Base-by-base conservation (phyloP, 2,888 invertebrate genomes). In the Tetragonisca angustula region DNA sequence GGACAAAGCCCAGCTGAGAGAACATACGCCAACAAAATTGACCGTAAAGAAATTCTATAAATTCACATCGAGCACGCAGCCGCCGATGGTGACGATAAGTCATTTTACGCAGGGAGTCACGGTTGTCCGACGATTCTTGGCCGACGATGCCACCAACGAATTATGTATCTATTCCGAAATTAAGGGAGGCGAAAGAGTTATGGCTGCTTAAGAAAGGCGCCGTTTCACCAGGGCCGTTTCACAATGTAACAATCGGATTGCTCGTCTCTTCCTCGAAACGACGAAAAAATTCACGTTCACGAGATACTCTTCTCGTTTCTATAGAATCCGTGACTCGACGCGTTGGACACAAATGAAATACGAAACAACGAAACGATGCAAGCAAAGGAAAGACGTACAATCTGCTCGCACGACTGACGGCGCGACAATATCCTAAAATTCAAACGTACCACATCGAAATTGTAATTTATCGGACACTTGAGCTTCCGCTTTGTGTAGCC, bases 271-370 rank as follows among this genome's bases (percentile, higher is more conserved):
- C 61, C 79, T 81, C 87, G 87, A 27, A 91, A 88, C 88, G 86
- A 79, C 84, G 89, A 90, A 90, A 90, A 92, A 91, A 27, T 92
- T 88, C 91, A 92, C 88, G 90, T 79, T 91, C 91, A 91, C 88
- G 91, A 91, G 87, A 83, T 78, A 69, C 52, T 49, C 61, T 73
- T 62, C 36, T 50, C 21, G 77, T n/a, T 69, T 54, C 73, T n/a
- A 77, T 67, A 49, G 19, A 81, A 81, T 72, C 19, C 68, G n/a
- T n/a, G 54, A 70, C 69, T 64, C 73, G 19, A 70, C 68, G 59
- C 32, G 9, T 59, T 59, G 36, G 43, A 43, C 13, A 21, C 17
- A 27, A 27, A 61, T 27, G 27, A 27, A 61, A 52, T 50, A 43
- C 21, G 62, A 32, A 32, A 49, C 13, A 50, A 50, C 32, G 32